phyloP scores from a whole-genome alignment of 2,888 invertebrate species.

The Lasioglossum lativentre region DNA sequence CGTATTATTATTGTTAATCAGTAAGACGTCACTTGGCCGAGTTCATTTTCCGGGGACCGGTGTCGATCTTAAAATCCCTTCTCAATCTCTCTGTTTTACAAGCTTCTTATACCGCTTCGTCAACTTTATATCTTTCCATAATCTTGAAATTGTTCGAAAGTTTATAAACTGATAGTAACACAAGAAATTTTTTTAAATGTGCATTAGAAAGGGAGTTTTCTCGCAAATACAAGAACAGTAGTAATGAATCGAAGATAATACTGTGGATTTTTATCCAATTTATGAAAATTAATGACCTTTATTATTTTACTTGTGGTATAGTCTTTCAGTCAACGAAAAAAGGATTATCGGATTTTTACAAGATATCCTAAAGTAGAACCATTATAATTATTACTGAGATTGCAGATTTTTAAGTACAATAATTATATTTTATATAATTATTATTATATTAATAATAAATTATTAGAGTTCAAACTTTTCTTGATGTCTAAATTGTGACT shows the following conservation, averaged over 20 bases:
- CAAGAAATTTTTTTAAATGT: neutral
- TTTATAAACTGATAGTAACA: neutral
- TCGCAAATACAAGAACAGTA: no score
- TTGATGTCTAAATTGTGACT: no score
- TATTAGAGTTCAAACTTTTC: no score
- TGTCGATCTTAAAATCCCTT: conserved; percentile 8
- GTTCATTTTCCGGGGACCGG: neutral
- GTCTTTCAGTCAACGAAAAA: no score
- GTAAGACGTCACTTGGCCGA: conserved; percentile 37
- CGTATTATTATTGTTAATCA: conserved; percentile 71
- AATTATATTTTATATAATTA: no score
- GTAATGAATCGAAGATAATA: neutral
- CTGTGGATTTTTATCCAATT: neutral
- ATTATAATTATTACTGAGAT: no score
- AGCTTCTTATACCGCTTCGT: neutral
- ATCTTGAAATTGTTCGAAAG: neutral
- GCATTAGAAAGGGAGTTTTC: neutral
- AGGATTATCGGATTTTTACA: no score
- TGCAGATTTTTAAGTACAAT: no score
- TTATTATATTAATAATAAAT: no score
- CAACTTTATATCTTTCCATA: neutral
- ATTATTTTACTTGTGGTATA: no score
- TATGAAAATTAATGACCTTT: no score
- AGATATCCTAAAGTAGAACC: no score
- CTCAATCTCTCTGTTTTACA: conserved; percentile 19